phyloP scores from a whole-genome alignment of 2,113 vertebrate species.

The Ammospiza nelsoni region DNA sequence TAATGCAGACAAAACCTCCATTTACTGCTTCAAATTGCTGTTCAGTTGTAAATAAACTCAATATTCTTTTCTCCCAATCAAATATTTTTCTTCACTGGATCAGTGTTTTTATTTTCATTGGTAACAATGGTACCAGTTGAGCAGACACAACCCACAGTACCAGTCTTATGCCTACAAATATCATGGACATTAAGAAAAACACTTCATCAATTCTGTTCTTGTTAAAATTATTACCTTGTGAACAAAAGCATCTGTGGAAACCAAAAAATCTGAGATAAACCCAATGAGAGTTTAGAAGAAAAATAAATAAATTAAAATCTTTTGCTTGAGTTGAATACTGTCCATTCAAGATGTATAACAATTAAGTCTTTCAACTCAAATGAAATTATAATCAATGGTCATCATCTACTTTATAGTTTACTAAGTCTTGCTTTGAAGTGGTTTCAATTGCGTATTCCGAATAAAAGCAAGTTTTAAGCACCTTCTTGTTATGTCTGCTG shows the following conservation, averaged over 20 bases:
- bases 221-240: neutral
- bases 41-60: neutral
- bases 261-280: neutral
- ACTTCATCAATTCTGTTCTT: neutral
- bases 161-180: neutral
- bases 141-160: neutral
- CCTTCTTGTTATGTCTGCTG: slow-evolving; percentile 24
- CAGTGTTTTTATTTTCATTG: neutral
- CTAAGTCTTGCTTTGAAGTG: slow-evolving; percentile 20
- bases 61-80: neutral
- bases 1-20: neutral
- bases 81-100: neutral
- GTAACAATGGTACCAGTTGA: neutral
- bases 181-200: neutral
- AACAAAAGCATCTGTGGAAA: neutral
- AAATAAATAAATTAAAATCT: neutral
- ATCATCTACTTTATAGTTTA: slow-evolving; percentile 6
- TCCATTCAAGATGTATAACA: neutral
- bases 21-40: neutral
- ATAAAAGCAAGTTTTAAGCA: neutral
- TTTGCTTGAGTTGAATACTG: neutral
- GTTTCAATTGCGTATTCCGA: neutral
- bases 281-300: neutral
- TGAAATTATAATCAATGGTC: neutral
- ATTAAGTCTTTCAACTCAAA: neutral